phyloP scores from a whole-genome alignment of 2,888 invertebrate species.

The Emmelina monodactyla region DNA sequence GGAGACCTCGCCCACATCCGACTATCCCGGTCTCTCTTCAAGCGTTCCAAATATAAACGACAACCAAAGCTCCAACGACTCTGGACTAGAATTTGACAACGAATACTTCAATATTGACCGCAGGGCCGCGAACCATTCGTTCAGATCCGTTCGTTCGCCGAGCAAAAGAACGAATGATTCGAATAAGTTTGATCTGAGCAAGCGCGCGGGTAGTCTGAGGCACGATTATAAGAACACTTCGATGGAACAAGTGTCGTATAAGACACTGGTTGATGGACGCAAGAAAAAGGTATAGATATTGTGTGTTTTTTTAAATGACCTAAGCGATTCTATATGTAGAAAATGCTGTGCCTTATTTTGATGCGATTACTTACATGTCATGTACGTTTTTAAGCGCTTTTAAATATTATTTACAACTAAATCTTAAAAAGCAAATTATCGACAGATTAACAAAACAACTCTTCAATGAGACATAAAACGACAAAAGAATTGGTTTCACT shows the following conservation, averaged over 20 bases:
- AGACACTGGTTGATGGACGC: conserved; percentile 31
- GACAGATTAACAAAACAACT: too few relatives aligned
- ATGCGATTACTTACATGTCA: too few relatives aligned
- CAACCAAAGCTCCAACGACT: conserved; percentile 21
- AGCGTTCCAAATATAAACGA: conserved; percentile 37
- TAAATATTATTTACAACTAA: too few relatives aligned
- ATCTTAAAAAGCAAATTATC: too few relatives aligned
- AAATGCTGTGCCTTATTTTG: too few relatives aligned
- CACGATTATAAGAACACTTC: conserved; percentile 38
- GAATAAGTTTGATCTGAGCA: conserved; percentile 33
- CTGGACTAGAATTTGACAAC: conserved; percentile 40
- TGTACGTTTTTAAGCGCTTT: too few relatives aligned
- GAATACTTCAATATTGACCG: conserved; percentile 45
- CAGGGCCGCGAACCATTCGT: conserved; percentile 34
- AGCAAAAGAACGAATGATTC: conserved; percentile 27
- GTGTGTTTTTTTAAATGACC: too few relatives aligned
- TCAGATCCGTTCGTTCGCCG: conserved; percentile 31
- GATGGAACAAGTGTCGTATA: conserved; percentile 41
- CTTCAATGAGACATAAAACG: too few relatives aligned
- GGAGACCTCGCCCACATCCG: conserved; percentile 69
- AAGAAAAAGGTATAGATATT: conserved; percentile 42
- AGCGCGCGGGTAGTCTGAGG: conserved; percentile 30
- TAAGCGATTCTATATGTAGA: too few relatives aligned
- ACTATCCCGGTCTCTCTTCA: conserved; percentile 35
- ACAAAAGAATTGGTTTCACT: too few relatives aligned